A percentile compares a stretch with the other conserved stretches of the same genome.
Evolutionary conservation across 2,797 vertebrate genomes (phyloP).

Genomic region (Streptopelia turtur): DNA sequence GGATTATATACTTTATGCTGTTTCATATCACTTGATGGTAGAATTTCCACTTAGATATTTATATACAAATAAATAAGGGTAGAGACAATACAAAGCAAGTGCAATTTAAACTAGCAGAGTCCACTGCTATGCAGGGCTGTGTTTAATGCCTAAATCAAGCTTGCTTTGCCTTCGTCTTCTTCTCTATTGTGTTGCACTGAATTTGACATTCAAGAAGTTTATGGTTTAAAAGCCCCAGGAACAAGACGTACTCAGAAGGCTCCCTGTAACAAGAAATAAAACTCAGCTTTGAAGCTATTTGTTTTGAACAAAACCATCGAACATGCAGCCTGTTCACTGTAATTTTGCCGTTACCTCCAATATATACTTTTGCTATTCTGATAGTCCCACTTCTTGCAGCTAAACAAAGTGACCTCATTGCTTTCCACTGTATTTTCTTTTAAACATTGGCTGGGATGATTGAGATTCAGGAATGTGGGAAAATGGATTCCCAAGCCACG

Average conservation of each 20-base stretch:
- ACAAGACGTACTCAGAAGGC: constrained; percentile 41
- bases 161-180: background rate
- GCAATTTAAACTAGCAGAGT: constrained; percentile 25
- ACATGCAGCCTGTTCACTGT: background rate
- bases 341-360: constrained; percentile 53
- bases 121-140: background rate
- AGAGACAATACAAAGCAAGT: background rate
- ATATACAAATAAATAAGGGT: constrained; percentile 51
- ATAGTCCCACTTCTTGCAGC: constrained; percentile 57
- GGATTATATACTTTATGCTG: constrained; percentile 36
- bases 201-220: constrained; percentile 58
- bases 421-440: constrained; percentile 81
- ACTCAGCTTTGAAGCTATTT: constrained; percentile 38
- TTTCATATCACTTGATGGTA: constrained; percentile 16
- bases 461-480: constrained; percentile 84
- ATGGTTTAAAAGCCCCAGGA: constrained; percentile 51
- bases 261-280: constrained; percentile 51
- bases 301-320: constrained; percentile 40
- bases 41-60: constrained; percentile 52
- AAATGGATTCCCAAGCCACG: constrained; percentile 81
- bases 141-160: constrained; percentile 41
- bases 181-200: constrained; percentile 14
- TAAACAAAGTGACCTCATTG: constrained; percentile 84
- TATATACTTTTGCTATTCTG: constrained; percentile 62
- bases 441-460: constrained; percentile 84